Evolutionary conservation across 2,113 vertebrate genomes (phyloP).

Genomic region (Aphelocoma coerulescens): DNA sequence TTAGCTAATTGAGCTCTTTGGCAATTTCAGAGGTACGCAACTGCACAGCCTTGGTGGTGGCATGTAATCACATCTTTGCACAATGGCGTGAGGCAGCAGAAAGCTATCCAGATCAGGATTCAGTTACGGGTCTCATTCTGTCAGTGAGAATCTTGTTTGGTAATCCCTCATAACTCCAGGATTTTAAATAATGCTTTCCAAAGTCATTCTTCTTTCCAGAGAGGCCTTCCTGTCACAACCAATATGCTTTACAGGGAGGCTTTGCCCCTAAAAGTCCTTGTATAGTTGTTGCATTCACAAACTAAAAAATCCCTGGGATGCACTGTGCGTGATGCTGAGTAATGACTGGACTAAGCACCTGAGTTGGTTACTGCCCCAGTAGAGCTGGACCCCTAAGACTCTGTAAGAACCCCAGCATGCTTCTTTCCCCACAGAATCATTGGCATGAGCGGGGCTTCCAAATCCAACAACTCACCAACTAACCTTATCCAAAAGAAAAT

Average conservation of each 20-base stretch:
- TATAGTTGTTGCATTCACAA: not conserved
- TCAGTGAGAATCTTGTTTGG: not conserved
- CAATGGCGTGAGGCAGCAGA: not conserved
- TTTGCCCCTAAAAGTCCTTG: not conserved
- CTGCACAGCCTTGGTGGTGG: not conserved
- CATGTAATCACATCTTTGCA: not conserved
- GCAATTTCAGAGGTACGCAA: not conserved
- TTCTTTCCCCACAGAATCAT: not conserved
- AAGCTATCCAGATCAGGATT: not conserved
- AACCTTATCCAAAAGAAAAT: not conserved
- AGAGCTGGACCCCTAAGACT: not conserved
- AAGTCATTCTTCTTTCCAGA: not conserved
- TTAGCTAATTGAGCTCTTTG: slow-evolving; percentile 35
- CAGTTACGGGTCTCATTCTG: not conserved
- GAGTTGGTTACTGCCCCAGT: not conserved
- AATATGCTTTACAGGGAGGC: not conserved
- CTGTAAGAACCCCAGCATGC: not conserved
- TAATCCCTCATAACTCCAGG: not conserved
- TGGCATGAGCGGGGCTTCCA: not conserved
- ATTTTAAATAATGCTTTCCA: not conserved
- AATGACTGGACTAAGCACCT: not conserved
- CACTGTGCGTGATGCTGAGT: not conserved
- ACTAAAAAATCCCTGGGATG: not conserved
- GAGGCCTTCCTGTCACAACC: not conserved
- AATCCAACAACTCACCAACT: not conserved